Base-by-base conservation (phyloP, 2,888 invertebrate genomes). In the Fissipunctia ypsillon region DNA sequence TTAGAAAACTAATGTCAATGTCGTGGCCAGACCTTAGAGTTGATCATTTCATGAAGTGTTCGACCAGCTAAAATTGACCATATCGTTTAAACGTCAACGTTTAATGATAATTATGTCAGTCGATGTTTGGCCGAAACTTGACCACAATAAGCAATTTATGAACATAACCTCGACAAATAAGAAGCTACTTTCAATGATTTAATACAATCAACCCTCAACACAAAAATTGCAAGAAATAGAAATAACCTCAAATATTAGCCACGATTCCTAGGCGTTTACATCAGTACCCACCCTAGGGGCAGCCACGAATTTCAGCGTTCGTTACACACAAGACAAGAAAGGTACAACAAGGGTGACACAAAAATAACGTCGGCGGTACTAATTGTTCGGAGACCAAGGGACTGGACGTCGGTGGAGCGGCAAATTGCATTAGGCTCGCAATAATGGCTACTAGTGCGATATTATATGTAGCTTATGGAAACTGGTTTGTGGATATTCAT, bases 311-410 rank as follows among this genome's bases (percentile, higher is more conserved):
- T 91, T 90, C 90, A 89, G 89, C 88, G 87, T 89, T 87, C 90
- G 91, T 90, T 90, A 90, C 90, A 89, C 90, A 87, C 85, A 88
- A 89, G 90, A 89, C 88, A 89, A 89, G 88, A 78, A 77, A 92
- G 91, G 91, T 91, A 91, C 89, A 91, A 90, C 87, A 89, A 87
- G 90, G 89, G 89, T 91, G 92, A 91, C 91, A 91, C 91, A 94
- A 95, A 95, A 95, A 95, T 94, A 94, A 94, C 93, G 93, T 92
- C 90, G 90, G 90, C 90, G 83, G 88, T 88, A 91, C 95, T 96
- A 95, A 96, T 96, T 96, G 96, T 93, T 88, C 88, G 78, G 96
- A 95, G 95, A 95, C 96, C 88, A 72, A 85, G 96, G 95, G 87
- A 87, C 88, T 79, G 84, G 81, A 43, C 90, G 90, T 88, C 93